Conservation (phyloP, 2,113 vertebrate species). For the Pomatorhinus ruficollis region DNA sequence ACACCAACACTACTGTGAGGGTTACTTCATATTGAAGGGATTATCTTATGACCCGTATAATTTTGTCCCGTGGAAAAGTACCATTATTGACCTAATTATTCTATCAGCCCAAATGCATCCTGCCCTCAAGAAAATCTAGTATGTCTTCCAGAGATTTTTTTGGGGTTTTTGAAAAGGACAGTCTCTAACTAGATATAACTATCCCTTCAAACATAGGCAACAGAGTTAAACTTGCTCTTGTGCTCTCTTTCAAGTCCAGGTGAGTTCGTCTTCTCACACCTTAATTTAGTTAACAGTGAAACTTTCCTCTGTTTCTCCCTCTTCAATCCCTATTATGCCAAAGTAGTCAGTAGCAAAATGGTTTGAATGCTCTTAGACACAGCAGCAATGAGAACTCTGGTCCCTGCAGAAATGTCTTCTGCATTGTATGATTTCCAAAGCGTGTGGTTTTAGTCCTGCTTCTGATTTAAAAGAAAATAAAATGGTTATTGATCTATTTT, state of each 20-base stretch:
- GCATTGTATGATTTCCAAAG: neutral
- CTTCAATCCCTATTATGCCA: neutral
- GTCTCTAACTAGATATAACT: neutral
- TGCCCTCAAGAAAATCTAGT: neutral
- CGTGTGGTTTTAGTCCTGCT: neutral
- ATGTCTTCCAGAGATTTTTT: neutral
- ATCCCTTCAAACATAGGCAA: neutral
- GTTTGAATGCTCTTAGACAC: neutral
- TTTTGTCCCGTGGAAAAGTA: neutral
- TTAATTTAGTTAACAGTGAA: neutral
- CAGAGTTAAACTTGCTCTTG: neutral
- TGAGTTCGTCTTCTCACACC: neutral
- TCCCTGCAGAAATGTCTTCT: neutral
- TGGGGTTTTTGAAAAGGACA: neutral
- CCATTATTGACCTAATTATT: neutral
- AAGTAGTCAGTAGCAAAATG: neutral
- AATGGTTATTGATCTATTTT: neutral
- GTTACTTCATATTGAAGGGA: neutral
- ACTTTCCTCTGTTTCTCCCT: neutral
- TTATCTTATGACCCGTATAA: neutral
- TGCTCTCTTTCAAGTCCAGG: neutral
- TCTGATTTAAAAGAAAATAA: neutral
- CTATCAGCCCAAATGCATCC: neutral
- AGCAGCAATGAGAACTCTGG: neutral
- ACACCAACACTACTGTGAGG: neutral